phyloP scores from a whole-genome alignment of 1,140 invertebrate genomes.

The Drosophila sturtevanti region DNA sequence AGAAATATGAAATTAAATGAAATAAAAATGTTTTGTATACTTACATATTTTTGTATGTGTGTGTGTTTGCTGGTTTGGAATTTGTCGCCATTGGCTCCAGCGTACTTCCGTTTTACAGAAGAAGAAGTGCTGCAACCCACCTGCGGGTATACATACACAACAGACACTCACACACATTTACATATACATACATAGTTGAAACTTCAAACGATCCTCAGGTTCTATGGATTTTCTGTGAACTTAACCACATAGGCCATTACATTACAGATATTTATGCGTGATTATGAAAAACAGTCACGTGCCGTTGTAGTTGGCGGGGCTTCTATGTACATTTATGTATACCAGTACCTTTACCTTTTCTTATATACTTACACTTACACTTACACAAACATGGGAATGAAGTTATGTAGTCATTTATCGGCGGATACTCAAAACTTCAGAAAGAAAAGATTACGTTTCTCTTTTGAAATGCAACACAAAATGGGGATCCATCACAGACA shows the following conservation, averaged over 20 bases:
- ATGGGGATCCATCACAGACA: not conserved
- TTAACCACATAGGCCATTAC: slow-evolving; percentile 32
- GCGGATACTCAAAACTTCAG: not conserved
- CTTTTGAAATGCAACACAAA: slow-evolving; percentile 20
- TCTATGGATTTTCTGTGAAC: slow-evolving; percentile 26
- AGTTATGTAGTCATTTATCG: slow-evolving; percentile 21
- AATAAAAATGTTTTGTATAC: slow-evolving; percentile 64
- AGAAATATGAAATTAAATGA: slow-evolving; percentile 79
- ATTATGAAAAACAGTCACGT: slow-evolving; percentile 76
- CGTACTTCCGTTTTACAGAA: slow-evolving; percentile 18
- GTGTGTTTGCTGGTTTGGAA: not conserved
- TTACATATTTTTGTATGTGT: not conserved
- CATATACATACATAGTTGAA: slow-evolving; percentile 10
- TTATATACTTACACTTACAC: slow-evolving; percentile 26
- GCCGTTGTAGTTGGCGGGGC: slow-evolving; percentile 30
- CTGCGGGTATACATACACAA: not conserved
- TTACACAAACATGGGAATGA: slow-evolving; percentile 7
- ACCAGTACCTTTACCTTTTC: slow-evolving; percentile 41
- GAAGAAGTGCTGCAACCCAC: not conserved
- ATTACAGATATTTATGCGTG: slow-evolving; percentile 71
- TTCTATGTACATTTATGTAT: slow-evolving; percentile 30
- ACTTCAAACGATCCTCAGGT: slow-evolving; percentile 18
- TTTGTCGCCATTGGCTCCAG: slow-evolving; percentile 2
- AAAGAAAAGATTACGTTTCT: not conserved
- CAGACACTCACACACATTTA: slow-evolving; percentile 37